Evolutionary conservation across 2,113 vertebrate species (phyloP).

Genomic region (Cichladusa arquata): DNA sequence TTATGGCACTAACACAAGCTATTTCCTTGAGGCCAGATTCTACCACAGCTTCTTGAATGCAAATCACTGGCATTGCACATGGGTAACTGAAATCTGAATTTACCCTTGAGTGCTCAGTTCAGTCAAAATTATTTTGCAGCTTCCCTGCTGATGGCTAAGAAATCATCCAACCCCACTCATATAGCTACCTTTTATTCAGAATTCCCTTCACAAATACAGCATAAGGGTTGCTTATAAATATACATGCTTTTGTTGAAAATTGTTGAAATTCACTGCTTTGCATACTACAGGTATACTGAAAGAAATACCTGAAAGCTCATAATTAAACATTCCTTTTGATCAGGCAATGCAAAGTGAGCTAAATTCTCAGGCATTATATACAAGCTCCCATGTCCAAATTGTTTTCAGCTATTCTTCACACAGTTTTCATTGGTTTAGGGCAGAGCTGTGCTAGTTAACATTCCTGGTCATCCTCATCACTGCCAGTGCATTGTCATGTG

Average conservation of each 20-base stretch:
- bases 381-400: neutral
- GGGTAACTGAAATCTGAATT: slow-evolving; percentile 48
- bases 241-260: slow-evolving; percentile 27
- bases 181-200: slow-evolving; percentile 28
- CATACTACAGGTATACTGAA: neutral
- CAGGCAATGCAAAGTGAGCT: neutral
- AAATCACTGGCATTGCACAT: slow-evolving; percentile 43
- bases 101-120: slow-evolving; percentile 51
- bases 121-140: slow-evolving; percentile 53
- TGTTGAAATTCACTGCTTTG: slow-evolving; percentile 7
- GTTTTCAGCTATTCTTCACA: neutral
- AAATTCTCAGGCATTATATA: neutral
- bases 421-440: neutral
- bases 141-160: slow-evolving; percentile 41
- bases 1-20: slow-evolving; percentile 4
- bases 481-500: neutral
- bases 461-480: neutral
- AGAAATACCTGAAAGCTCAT: neutral
- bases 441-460: slow-evolving; percentile 21
- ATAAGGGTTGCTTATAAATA: slow-evolving; percentile 48
- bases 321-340: slow-evolving; percentile 17
- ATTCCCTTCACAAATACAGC: slow-evolving; percentile 30
- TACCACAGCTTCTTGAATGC: slow-evolving; percentile 28
- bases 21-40: slow-evolving; percentile 36
- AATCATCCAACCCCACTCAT: slow-evolving; percentile 17